These are phyloP conservation scores for Ctena decussata DNA, from an alignment of 2,888 invertebrate genomes.

Conservation along the genomic window DNA sequence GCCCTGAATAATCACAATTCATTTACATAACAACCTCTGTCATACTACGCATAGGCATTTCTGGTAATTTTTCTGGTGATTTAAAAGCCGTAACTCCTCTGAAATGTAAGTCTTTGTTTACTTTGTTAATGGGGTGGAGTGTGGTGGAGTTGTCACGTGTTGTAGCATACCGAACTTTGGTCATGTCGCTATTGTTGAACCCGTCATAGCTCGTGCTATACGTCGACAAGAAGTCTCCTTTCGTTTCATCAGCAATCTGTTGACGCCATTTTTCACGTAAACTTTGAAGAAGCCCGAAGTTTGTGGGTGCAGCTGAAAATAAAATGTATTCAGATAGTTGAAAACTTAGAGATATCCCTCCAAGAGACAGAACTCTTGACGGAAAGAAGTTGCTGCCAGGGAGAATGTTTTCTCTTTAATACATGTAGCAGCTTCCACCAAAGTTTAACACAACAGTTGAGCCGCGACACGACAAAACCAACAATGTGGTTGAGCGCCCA, in stretches of 20 bases:
- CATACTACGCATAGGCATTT: conserved; percentile 59
- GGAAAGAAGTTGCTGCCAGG: no score
- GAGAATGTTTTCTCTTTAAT: no score
- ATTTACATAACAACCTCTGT: conserved; percentile 48
- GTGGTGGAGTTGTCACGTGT: conserved; percentile 79
- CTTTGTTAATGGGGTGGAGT: conserved; percentile 79
- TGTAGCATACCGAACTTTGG: conserved; percentile 74
- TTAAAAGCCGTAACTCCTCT: conserved; percentile 71
- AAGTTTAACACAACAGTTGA: no score
- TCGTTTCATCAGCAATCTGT: conserved; percentile 74
- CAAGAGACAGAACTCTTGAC: no score
- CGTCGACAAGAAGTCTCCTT: conserved; percentile 78
- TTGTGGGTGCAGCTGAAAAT: conserved; percentile 81
- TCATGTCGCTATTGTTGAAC: conserved; percentile 60
- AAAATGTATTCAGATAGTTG: no score
- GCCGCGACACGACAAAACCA: no score
- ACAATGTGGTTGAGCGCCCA: no score
- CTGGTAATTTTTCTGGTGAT: conserved; percentile 77
- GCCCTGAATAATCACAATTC: neutral
- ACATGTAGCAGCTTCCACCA: no score
- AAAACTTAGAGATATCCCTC: no score
- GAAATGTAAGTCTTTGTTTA: conserved; percentile 82
- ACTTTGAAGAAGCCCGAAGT: conserved; percentile 79
- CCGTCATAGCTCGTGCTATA: conserved; percentile 71
- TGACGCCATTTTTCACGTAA: conserved; percentile 71